phyloP scores from a whole-genome alignment of 2,888 invertebrate species.

The Hydriomena furcata region DNA sequence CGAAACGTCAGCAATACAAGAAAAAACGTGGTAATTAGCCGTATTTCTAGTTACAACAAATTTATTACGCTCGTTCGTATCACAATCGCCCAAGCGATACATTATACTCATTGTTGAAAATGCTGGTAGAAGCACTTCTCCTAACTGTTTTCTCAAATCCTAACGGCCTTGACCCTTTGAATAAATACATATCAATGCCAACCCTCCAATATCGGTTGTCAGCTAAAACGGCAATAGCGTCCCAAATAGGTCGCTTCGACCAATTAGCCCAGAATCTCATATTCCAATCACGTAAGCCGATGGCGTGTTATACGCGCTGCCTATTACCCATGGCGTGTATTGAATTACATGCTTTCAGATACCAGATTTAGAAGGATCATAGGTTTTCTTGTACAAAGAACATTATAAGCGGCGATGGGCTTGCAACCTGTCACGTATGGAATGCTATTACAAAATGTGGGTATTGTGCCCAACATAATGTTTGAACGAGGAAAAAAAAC shows the following conservation, averaged over 20 bases:
- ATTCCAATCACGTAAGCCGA: conserved; percentile 59
- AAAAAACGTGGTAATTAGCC: too few species aligned
- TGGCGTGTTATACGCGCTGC: conserved; percentile 50
- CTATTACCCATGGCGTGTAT: conserved; percentile 48
- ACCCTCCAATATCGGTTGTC: conserved; percentile 34
- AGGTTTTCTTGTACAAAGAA: conserved; percentile 11
- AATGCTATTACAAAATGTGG: too few species aligned
- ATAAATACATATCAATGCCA: conserved; percentile 31
- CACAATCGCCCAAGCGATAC: neutral
- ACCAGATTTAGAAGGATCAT: conserved; percentile 27
- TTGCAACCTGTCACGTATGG: too few species aligned
- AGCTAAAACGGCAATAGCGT: conserved; percentile 35
- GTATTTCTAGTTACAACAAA: too few species aligned
- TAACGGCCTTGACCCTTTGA: conserved; percentile 36
- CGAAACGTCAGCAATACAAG: too few species aligned
- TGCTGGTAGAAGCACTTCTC: conserved; percentile 12
- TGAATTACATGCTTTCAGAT: conserved; percentile 50
- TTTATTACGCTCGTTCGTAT: too few species aligned
- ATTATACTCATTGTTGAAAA: conserved; percentile 12
- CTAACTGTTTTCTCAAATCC: conserved; percentile 26
- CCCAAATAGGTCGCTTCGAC: conserved; percentile 35
- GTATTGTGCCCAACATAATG: too few species aligned
- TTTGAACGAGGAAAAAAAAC: too few species aligned
- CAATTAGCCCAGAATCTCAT: conserved; percentile 51
- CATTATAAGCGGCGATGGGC: too few species aligned